Conservation (phyloP, 2,888 invertebrate species). For the Drosophila prostipennis region DNA sequence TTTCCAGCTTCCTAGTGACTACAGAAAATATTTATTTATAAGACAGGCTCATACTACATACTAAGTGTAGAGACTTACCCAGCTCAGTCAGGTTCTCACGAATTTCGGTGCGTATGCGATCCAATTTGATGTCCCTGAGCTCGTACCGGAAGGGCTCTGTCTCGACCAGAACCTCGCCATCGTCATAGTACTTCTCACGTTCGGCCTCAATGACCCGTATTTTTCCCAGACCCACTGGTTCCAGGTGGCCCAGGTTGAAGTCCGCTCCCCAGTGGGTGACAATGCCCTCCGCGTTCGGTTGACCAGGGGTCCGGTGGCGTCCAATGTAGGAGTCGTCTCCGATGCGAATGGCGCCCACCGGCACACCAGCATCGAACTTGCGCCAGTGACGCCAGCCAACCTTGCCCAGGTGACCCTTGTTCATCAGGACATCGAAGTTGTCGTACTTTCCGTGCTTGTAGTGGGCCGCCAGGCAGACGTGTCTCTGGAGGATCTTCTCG, state of each 20-base stretch:
- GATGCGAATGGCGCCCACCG: slow-evolving; percentile 88
- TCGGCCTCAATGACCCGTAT: slow-evolving; percentile 88
- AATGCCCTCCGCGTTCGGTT: slow-evolving; percentile 42
- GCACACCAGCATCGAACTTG: slow-evolving; percentile 87
- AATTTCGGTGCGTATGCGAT: slow-evolving; percentile 85
- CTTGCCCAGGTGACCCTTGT: slow-evolving; percentile 90
- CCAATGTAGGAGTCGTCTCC: slow-evolving; percentile 85
- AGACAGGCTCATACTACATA: too few relatives aligned
- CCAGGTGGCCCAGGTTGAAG: slow-evolving; percentile 88
- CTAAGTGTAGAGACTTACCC: slow-evolving; percentile 81
- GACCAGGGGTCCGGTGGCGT: slow-evolving; percentile 77
- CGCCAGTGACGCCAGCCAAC: slow-evolving; percentile 91
- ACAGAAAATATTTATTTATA: background rate
- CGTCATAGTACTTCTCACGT: slow-evolving; percentile 86
- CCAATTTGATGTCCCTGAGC: slow-evolving; percentile 88
- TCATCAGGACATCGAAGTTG: slow-evolving; percentile 90
- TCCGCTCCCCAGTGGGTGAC: slow-evolving; percentile 80
- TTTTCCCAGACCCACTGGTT: slow-evolving; percentile 88
- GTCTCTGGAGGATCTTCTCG: slow-evolving; percentile 85
- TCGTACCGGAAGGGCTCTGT: slow-evolving; percentile 92
- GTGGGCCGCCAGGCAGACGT: slow-evolving; percentile 88
- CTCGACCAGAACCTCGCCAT: slow-evolving; percentile 92
- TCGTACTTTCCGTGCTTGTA: slow-evolving; percentile 86
- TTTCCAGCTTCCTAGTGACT: slow-evolving; percentile 84
- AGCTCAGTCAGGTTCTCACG: slow-evolving; percentile 86